Evolutionary conservation across 2,888 invertebrate genomes (phyloP).

Genomic region (Agriopis marginaria): DNA sequence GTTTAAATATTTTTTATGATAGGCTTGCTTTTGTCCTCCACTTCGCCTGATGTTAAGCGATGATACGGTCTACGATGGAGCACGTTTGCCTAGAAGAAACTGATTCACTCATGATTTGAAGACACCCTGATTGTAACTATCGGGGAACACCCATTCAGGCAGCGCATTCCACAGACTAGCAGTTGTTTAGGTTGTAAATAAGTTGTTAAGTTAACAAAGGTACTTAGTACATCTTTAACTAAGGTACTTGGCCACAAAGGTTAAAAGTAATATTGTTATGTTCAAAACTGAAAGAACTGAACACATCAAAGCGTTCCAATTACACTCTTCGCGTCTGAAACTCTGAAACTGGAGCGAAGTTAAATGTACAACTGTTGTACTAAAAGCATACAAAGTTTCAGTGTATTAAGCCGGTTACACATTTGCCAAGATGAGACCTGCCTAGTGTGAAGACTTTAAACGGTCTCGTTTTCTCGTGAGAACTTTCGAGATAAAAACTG

Average conservation of each 20-base stretch:
- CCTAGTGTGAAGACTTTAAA: slow-evolving; percentile 5
- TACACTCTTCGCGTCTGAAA: slow-evolving; percentile 35
- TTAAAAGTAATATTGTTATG: slow-evolving; percentile 9
- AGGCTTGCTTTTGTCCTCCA: too few species aligned
- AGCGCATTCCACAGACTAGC: too few species aligned
- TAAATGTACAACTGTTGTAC: slow-evolving; percentile 41
- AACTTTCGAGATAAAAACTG: background rate
- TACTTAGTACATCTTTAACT: background rate
- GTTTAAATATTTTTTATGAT: too few species aligned
- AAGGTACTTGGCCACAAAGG: background rate
- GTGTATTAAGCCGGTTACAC: slow-evolving; percentile 18
- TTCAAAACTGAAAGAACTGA: slow-evolving; percentile 19
- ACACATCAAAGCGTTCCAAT: slow-evolving; percentile 40
- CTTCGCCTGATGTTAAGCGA: too few species aligned
- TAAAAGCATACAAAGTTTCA: slow-evolving; percentile 32
- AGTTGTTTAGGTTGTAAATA: too few species aligned
- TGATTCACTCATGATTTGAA: too few species aligned
- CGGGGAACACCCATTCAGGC: too few species aligned
- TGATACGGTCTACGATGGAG: too few species aligned
- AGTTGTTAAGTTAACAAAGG: background rate
- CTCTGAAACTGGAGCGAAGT: slow-evolving; percentile 43
- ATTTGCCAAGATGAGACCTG: slow-evolving; percentile 8
- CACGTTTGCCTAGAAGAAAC: too few species aligned
- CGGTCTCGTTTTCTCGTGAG: slow-evolving; percentile 4
- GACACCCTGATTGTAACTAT: too few species aligned